These are phyloP conservation scores for Drosophila quinaria DNA, from an alignment of 2,888 invertebrate species.

Conservation along the genomic window DNA sequence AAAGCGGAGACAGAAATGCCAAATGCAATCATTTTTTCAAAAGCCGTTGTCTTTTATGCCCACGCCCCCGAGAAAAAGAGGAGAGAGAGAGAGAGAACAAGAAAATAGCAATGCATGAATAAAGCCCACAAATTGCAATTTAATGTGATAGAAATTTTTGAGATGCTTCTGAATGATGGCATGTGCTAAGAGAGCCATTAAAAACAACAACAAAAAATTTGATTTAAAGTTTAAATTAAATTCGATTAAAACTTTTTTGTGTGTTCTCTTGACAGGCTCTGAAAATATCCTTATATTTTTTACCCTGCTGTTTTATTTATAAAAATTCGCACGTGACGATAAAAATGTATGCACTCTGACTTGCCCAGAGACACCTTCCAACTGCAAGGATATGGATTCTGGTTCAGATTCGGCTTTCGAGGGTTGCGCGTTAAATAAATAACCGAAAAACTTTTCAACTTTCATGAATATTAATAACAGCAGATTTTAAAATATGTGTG, in stretches of 20 bases:
- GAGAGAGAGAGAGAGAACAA: conserved; percentile 1
- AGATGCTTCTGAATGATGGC: conserved; percentile 12
- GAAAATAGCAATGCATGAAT: conserved; percentile 49
- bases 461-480: conserved; percentile 80
- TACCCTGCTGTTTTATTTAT: conserved; percentile 52
- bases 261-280: neutral
- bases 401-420: conserved; percentile 7
- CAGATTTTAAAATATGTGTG: conserved; percentile 57
- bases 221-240: conserved; percentile 49
- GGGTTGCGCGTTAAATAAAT: conserved; percentile 73
- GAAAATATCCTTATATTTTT: neutral
- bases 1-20: conserved; percentile 37
- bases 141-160: conserved; percentile 46
- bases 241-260: conserved; percentile 61
- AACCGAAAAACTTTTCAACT: conserved; percentile 75
- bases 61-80: conserved; percentile 47
- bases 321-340: conserved; percentile 49
- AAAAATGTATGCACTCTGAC: conserved; percentile 62
- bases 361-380: conserved; percentile 34
- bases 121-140: conserved; percentile 58
- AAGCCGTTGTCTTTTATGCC: conserved; percentile 54
- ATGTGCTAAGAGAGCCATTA: conserved; percentile 22
- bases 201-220: conserved; percentile 32
- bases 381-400: neutral
- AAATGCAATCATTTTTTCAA: conserved; percentile 60